Evolutionary conservation across 2,888 invertebrate genomes (phyloP).

Genomic region (Eupelmus urozonus): DNA sequence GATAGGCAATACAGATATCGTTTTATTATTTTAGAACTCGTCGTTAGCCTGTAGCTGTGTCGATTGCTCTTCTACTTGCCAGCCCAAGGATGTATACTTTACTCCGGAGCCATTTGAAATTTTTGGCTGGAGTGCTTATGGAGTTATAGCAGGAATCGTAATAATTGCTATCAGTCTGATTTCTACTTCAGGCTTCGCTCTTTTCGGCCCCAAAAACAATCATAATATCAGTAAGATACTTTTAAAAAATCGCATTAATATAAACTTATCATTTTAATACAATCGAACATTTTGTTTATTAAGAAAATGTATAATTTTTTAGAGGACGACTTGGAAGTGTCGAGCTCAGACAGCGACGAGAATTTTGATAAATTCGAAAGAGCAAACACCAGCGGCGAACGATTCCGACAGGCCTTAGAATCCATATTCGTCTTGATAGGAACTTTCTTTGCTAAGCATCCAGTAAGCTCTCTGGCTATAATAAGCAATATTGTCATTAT

Average conservation of each 20-base stretch:
- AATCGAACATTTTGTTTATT: too few species aligned
- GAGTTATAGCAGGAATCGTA: conserved; percentile 82
- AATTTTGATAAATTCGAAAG: not conserved
- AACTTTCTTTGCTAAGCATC: conserved; percentile 83
- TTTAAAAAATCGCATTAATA: not conserved
- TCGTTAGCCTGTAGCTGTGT: conserved; percentile 87
- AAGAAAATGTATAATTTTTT: too few species aligned
- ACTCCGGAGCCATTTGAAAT: conserved; percentile 78
- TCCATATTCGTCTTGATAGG: conserved; percentile 77
- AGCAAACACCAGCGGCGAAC: conserved; percentile 26
- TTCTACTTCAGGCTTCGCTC: conserved; percentile 41
- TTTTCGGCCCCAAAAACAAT: too few species aligned
- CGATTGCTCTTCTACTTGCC: conserved; percentile 84
- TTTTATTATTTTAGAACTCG: conserved; percentile 76
- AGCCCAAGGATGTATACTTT: conserved; percentile 63
- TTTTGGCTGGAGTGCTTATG: conserved; percentile 81
- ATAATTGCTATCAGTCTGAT: conserved; percentile 78
- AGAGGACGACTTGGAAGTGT: conserved; percentile 29
- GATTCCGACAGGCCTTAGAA: conserved; percentile 71
- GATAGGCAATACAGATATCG: too few species aligned
- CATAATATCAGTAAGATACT: too few species aligned
- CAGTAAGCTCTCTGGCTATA: conserved; percentile 82
- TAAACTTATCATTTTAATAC: not conserved
- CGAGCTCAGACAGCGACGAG: conserved; percentile 5
- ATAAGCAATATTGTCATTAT: conserved; percentile 82